Evolutionary conservation across 2,888 invertebrate species (phyloP).

Genomic region (Bombylius discolor): DNA sequence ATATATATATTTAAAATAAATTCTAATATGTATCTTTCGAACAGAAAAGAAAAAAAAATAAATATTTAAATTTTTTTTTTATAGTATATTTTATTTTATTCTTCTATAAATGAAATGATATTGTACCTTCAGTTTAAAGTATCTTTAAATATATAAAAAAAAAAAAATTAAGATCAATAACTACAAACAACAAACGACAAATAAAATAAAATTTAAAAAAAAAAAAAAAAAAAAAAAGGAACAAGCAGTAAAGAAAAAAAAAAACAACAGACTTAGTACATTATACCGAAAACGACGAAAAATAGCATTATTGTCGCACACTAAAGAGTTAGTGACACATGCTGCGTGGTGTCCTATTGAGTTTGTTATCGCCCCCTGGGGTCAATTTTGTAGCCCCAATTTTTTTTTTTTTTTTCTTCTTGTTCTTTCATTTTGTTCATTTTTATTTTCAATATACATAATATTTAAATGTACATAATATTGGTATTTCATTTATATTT

Average conservation of each 20-base stretch:
- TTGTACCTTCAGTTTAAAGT: too few relatives aligned
- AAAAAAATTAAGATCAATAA: too few relatives aligned
- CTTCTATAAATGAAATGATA: too few relatives aligned
- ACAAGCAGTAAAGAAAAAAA: background rate
- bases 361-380: slow-evolving; percentile 15
- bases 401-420: background rate
- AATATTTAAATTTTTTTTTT: too few relatives aligned
- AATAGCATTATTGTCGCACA: background rate
- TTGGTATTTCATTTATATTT: too few relatives aligned
- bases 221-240: background rate
- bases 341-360: slow-evolving; percentile 15
- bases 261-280: background rate
- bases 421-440: background rate
- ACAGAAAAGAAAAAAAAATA: too few relatives aligned
- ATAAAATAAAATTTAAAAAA: too few relatives aligned
- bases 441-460: background rate
- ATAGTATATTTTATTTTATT: too few relatives aligned
- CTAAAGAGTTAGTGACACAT: slow-evolving; percentile 15
- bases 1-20: too few relatives aligned
- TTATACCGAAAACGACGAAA: background rate
- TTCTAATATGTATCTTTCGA: too few relatives aligned
- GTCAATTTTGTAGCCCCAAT: slow-evolving; percentile 10
- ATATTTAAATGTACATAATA: background rate
- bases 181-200: too few relatives aligned
- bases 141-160: too few relatives aligned